Evolutionary conservation across 2,113 vertebrate genomes (phyloP).

Genomic region (Hippocampus mohnikei): DNA sequence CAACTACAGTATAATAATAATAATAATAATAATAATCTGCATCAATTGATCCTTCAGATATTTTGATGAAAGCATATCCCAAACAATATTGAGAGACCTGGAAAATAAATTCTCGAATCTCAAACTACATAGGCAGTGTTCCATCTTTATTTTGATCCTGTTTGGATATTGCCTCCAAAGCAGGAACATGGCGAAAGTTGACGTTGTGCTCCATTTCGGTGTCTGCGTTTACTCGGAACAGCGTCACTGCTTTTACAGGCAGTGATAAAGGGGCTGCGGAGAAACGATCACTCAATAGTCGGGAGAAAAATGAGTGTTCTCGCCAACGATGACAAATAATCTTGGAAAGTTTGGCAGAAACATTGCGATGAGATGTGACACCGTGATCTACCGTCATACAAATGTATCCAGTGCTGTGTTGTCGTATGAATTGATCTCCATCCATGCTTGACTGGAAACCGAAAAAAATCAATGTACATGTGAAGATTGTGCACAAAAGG

Average conservation of each 20-base stretch:
- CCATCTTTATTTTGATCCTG: neutral
- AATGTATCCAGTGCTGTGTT: neutral
- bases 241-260: neutral
- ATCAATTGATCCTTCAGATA: neutral
- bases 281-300: neutral
- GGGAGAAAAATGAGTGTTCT: constrained; percentile 18
- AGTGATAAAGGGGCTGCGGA: neutral
- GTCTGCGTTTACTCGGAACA: neutral
- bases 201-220: neutral
- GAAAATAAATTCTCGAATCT: neutral
- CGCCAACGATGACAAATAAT: neutral
- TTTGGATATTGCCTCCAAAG: neutral
- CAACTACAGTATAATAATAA: too few species aligned
- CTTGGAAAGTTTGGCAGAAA: neutral
- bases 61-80: neutral
- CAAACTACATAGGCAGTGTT: neutral
- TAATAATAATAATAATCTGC: neutral
- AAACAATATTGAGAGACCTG: neutral
- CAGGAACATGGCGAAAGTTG: neutral
- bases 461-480: neutral
- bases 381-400: neutral
- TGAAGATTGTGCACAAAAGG: neutral
- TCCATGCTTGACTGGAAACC: neutral
- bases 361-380: neutral
- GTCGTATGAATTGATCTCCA: neutral